These are phyloP conservation scores for Gasterosteus nipponicus DNA, from an alignment of 2,113 vertebrate genomes.

Conservation along the genomic window DNA sequence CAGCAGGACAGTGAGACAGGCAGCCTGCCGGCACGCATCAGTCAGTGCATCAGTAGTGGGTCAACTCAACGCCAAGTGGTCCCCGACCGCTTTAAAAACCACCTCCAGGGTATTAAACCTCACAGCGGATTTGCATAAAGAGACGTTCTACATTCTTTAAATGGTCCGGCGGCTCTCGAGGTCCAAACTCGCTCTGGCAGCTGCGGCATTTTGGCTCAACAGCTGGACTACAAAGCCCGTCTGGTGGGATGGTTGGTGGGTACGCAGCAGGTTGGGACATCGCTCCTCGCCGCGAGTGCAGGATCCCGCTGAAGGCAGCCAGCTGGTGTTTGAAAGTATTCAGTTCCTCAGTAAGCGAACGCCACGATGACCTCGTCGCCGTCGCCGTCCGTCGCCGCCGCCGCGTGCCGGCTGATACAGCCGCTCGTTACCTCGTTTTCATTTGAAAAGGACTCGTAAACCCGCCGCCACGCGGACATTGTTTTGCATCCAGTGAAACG, in stretches of 20 bases:
- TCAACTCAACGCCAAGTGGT: slow-evolving; percentile 24
- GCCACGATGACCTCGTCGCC: no score
- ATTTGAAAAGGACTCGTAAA: slow-evolving; percentile 1
- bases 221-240: not conserved
- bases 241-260: no score
- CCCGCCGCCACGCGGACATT: not conserved
- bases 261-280: not conserved
- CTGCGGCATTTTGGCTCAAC: not conserved
- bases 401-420: slow-evolving; percentile 47
- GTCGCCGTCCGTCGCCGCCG: no score
- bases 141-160: slow-evolving; percentile 53
- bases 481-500: slow-evolving; percentile 45
- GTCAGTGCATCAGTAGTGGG: slow-evolving; percentile 70
- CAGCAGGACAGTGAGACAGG: slow-evolving; percentile 30
- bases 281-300: not conserved
- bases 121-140: slow-evolving; percentile 50
- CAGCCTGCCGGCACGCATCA: not conserved
- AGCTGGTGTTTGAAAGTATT: slow-evolving; percentile 7
- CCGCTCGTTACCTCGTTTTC: slow-evolving; percentile 36
- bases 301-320: not conserved
- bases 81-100: slow-evolving; percentile 5
- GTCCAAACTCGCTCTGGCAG: not conserved
- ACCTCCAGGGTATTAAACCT: slow-evolving; percentile 51
- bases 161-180: not conserved
- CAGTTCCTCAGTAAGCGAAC: not conserved